phyloP scores from a whole-genome alignment of 1,140 invertebrate species.

The Platyscapa corneri region DNA sequence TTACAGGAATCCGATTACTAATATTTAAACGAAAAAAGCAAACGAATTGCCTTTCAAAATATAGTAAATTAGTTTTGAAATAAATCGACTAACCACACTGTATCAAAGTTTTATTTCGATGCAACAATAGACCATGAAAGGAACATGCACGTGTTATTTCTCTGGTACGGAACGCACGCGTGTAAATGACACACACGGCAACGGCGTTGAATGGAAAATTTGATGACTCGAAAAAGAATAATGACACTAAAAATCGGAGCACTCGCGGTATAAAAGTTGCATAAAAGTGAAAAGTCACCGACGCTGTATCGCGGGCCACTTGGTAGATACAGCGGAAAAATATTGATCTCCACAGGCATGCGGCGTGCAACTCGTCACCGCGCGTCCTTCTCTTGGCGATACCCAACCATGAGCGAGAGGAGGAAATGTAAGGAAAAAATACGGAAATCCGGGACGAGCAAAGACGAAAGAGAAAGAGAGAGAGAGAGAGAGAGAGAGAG shows the following conservation, averaged over 20 bases:
- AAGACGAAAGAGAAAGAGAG: not conserved
- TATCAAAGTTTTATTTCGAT: no score
- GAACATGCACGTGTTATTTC: not conserved
- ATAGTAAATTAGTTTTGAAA: no score
- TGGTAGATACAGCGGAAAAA: not conserved
- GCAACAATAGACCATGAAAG: not conserved
- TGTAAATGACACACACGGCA: not conserved
- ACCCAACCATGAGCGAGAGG: no score
- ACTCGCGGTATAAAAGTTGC: not conserved
- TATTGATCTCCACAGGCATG: constrained; percentile 29
- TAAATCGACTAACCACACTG: no score
- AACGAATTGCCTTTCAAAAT: no score
- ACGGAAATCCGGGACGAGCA: not conserved
- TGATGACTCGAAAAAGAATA: not conserved
- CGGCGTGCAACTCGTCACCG: not conserved
- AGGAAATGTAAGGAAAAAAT: constrained; percentile 5
- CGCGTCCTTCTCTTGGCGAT: not conserved
- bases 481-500: not conserved
- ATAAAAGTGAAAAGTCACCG: not conserved
- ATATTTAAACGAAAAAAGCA: no score
- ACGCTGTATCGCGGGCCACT: not conserved
- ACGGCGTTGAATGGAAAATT: not conserved
- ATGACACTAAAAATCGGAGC: not conserved
- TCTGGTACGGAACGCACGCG: not conserved
- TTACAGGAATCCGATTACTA: no score